Evolutionary conservation across 2,113 vertebrate species (phyloP), one percentile per base, ranked within the genome.

Genomic region (Neoarius graeffei): DNA sequence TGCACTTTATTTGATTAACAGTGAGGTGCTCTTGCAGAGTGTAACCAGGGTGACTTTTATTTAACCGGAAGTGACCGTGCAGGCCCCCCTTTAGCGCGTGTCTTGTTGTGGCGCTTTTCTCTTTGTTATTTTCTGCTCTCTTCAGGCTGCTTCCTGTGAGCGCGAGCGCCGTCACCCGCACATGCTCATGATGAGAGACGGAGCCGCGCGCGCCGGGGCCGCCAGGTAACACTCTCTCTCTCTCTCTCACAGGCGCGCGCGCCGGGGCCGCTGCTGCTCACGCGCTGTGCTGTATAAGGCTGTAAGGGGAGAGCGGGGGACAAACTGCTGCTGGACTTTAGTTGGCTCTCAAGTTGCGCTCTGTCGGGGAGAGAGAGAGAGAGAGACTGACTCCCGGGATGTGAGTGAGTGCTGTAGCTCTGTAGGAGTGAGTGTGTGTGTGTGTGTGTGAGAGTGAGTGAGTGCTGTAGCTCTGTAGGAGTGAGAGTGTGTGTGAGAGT

Each of bases 141-240:
- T 52, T 67, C 81, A 48, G 60, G 9, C 35, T 23, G 57, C 42
- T 84, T 84, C 79, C 56, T 81, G 79, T 57, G 54, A 57, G 54
- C 77, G 54, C 79, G 82, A 84, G 82, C 62, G 82, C 76, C 57
- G 19, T 81, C 30, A 88, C 42, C 82, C 60, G 82, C 82, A 81
- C 82, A 67, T 66, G 60, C n/a, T 20, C 81, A 84, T 42, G 23
- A 73, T 62, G 23, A 50, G 23, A 76, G 80, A 84, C 20, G 30
- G 35, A 88, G 20, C 59, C 42, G 30, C 81, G 82, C 30, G 71
- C 81, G 84, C 66, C 59, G 66, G 59, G 62, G 82, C 82, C 82
- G 82, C 82, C 82, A 84, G 82, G 82, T 84, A 84, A 57, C 67
- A 56, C 56, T 15, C 59, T 6, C 23, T 14, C 48, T 52, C 20